Evolutionary conservation across 2,797 vertebrate species (phyloP).

Genomic region (Hozukius guyotensis): DNA sequence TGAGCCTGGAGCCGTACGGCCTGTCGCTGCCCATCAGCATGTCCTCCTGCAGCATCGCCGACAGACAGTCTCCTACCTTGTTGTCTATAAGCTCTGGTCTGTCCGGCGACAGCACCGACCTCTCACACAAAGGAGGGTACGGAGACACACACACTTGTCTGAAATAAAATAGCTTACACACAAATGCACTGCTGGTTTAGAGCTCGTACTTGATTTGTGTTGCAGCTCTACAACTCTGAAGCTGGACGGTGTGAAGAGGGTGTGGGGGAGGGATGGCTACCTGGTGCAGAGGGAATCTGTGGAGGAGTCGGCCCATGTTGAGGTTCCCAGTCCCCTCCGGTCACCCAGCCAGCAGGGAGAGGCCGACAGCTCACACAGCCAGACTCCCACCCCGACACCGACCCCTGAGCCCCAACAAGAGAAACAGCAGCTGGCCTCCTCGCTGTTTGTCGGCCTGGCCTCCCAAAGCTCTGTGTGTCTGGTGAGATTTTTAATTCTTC

Average conservation of each 20-base stretch:
- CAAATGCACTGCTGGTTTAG: background rate
- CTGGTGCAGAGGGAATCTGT: constrained; percentile 85
- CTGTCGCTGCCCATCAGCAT: constrained; percentile 88
- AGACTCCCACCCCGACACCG: constrained; percentile 23
- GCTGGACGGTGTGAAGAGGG: constrained; percentile 90
- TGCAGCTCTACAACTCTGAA: constrained; percentile 86
- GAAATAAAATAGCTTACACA: background rate
- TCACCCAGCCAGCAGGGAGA: constrained; percentile 62
- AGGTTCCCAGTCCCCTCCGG: constrained; percentile 64
- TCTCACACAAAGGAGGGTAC: constrained; percentile 88
- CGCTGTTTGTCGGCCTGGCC: constrained; percentile 90
- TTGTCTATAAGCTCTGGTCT: constrained; percentile 90
- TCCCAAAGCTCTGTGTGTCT: constrained; percentile 85
- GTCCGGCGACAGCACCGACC: constrained; percentile 90
- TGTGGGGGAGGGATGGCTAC: constrained; percentile 97
- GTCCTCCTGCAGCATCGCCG: constrained; percentile 85
- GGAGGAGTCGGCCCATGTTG: constrained; percentile 67
- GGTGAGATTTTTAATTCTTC: constrained; percentile 79
- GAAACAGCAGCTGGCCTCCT: constrained; percentile 90
- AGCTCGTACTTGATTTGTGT: background rate
- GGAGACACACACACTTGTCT: constrained; percentile 4
- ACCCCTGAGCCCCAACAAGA: constrained; percentile 75
- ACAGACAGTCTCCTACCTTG: constrained; percentile 92
- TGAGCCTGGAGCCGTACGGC: constrained; percentile 94
- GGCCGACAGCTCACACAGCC: constrained; percentile 24